Evolutionary conservation across 2,113 vertebrate genomes (phyloP).

Genomic region (Dromiciops gliroides): DNA sequence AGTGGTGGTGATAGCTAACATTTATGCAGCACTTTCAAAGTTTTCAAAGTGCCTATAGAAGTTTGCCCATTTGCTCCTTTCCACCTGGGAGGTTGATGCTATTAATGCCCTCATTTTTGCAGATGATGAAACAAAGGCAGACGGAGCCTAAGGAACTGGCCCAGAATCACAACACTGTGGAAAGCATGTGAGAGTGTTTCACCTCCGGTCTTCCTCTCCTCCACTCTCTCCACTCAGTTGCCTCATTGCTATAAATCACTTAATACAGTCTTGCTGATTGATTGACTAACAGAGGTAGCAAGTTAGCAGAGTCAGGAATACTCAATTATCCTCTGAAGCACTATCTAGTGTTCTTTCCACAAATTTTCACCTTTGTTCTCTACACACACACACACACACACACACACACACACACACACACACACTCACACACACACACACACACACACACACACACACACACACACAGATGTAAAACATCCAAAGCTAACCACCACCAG

Average conservation of each 20-base stretch:
- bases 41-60: neutral
- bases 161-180: neutral
- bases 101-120: too few species aligned
- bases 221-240: too few species aligned
- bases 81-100: neutral
- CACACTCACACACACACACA: neutral
- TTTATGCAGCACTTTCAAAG: neutral
- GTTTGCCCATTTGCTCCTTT: neutral
- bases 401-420: neutral
- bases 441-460: neutral
- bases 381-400: too few species aligned
- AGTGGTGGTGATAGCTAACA: too few species aligned
- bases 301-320: neutral
- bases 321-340: neutral
- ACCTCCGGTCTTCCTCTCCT: too few species aligned
- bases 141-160: neutral
- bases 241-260: neutral
- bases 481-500: conserved; percentile 14
- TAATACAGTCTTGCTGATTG: neutral
- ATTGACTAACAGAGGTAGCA: neutral
- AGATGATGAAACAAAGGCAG: too few species aligned
- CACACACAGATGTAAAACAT: neutral
- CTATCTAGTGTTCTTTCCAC: neutral
- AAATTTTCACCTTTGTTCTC: neutral
- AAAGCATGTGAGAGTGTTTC: too few species aligned